Percentiles rank a stretch among this genome's conserved stretches.
Evolutionary conservation across 2,113 vertebrate genomes (phyloP).

Genomic region (Engraulis encrasicolus): DNA sequence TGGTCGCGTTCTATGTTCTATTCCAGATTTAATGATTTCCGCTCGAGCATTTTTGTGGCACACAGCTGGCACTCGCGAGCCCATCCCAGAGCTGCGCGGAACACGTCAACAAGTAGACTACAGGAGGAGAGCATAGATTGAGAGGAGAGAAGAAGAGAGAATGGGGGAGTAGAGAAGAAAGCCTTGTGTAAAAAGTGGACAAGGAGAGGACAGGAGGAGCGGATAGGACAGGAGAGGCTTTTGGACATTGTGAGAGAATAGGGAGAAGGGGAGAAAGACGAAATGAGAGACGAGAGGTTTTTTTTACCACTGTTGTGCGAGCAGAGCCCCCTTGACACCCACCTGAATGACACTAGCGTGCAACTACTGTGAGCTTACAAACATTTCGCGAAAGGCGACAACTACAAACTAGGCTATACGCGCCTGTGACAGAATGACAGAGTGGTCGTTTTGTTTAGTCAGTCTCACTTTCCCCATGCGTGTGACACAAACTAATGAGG

Average conservation of each 20-base stretch:
- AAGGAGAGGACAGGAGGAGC: too few relatives aligned
- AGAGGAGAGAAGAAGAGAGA: background rate
- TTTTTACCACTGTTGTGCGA: background rate
- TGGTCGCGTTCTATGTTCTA: slow-evolving; percentile 2
- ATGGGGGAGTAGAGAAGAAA: too few relatives aligned
- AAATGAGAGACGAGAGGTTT: too few relatives aligned
- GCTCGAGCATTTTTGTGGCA: slow-evolving; percentile 39
- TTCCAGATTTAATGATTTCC: slow-evolving; percentile 33
- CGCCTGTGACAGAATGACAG: too few relatives aligned
- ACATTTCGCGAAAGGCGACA: background rate
- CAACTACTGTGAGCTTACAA: background rate
- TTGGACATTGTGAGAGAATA: too few relatives aligned
- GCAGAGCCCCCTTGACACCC: background rate
- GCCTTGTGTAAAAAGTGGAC: too few relatives aligned
- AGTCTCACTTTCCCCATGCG: background rate
- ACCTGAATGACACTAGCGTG: background rate
- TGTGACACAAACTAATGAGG: background rate
- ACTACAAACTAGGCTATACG: background rate
- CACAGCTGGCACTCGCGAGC: slow-evolving; percentile 10
- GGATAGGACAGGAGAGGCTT: too few relatives aligned
- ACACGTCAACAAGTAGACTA: slow-evolving; percentile 17
- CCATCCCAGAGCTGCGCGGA: slow-evolving; percentile 13
- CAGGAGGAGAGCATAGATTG: background rate
- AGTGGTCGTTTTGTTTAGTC: too few relatives aligned
- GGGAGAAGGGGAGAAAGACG: too few relatives aligned